These are phyloP conservation scores for Oryzias woworae DNA, from an alignment of 2,113 vertebrate genomes.

Conservation along the genomic window DNA sequence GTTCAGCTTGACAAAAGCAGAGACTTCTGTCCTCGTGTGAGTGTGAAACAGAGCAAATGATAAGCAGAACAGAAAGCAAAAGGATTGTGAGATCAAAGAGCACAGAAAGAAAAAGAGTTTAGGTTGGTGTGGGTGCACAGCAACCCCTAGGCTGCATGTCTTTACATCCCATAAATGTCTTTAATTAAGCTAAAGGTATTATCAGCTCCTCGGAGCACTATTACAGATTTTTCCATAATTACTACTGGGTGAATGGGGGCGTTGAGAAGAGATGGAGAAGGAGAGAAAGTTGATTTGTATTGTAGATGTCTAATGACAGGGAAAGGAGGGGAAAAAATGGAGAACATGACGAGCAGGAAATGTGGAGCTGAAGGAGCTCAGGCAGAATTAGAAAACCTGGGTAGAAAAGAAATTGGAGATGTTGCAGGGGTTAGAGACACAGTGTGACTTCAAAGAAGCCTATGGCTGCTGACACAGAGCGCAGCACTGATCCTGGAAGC, in stretches of 20 bases:
- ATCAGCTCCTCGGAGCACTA: constrained; percentile 76
- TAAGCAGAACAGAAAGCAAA: constrained; percentile 44
- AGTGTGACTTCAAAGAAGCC: constrained; percentile 62
- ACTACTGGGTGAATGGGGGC: constrained; percentile 71
- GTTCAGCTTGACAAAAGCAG: constrained; percentile 32
- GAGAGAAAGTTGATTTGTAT: constrained; percentile 47
- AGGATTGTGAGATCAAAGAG: constrained; percentile 49
- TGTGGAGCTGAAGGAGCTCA: constrained; percentile 34
- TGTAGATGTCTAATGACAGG: constrained; percentile 66
- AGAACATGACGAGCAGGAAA: constrained; percentile 15
- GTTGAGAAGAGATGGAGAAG: constrained; percentile 47
- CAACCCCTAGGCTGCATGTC: constrained; percentile 72
- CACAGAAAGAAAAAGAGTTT: constrained; percentile 56
- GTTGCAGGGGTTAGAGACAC: constrained; percentile 31
- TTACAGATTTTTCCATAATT: constrained; percentile 78
- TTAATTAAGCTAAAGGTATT: constrained; percentile 83
- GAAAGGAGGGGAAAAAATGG: constrained; percentile 20
- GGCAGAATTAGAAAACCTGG: constrained; percentile 37
- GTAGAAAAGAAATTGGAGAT: constrained; percentile 37
- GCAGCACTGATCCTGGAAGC: constrained; percentile 44
- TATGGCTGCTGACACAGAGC: constrained; percentile 56
- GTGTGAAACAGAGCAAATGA: constrained; percentile 48
- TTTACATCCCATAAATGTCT: constrained; percentile 77
- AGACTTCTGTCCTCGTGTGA: constrained; percentile 23
- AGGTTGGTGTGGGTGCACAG: constrained; percentile 64